These are phyloP conservation scores for Neoarius graeffei DNA, from an alignment of 2,113 vertebrate genomes.

Conservation along the genomic window DNA sequence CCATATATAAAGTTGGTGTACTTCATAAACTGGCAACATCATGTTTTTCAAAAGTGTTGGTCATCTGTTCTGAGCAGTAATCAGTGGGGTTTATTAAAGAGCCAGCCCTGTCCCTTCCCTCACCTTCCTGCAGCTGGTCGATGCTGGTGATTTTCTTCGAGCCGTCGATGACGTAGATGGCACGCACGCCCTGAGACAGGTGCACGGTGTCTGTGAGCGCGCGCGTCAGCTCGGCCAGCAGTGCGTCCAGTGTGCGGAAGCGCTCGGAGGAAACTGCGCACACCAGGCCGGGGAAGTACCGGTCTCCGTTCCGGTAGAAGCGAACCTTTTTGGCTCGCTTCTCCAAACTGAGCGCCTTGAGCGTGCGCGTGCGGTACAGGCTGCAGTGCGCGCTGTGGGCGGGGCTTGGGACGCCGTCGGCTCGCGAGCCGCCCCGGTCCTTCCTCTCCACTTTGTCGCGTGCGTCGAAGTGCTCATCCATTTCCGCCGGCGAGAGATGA, in stretches of 20 bases:
- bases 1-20: not conserved
- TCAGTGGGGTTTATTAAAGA: not conserved
- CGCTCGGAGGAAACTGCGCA: constrained; percentile 94
- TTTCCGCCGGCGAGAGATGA: constrained; percentile 60
- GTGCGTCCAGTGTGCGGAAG: constrained; percentile 91
- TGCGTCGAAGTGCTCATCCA: constrained; percentile 98
- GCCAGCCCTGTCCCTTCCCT: constrained; percentile 12
- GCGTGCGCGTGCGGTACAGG: constrained; percentile 93
- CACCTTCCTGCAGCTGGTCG: constrained; percentile 93
- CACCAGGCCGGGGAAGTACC: constrained; percentile 95
- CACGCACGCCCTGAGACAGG: constrained; percentile 94
- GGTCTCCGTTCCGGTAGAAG: constrained; percentile 96
- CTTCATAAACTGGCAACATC: not conserved
- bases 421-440: constrained; percentile 77
- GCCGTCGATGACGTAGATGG: constrained; percentile 92
- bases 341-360: constrained; percentile 91
- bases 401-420: constrained; percentile 92
- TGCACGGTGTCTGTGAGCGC: constrained; percentile 98
- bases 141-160: constrained; percentile 82
- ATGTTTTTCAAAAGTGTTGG: not conserved
- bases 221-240: constrained; percentile 94
- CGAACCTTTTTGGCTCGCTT: constrained; percentile 97
- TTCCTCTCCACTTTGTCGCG: constrained; percentile 88
- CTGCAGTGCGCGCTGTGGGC: constrained; percentile 98
- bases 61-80: too few species aligned